Base-by-base conservation (phyloP, 37 sponge, comb jelly and placozoan genomes). In the Agelas oroides region DNA sequence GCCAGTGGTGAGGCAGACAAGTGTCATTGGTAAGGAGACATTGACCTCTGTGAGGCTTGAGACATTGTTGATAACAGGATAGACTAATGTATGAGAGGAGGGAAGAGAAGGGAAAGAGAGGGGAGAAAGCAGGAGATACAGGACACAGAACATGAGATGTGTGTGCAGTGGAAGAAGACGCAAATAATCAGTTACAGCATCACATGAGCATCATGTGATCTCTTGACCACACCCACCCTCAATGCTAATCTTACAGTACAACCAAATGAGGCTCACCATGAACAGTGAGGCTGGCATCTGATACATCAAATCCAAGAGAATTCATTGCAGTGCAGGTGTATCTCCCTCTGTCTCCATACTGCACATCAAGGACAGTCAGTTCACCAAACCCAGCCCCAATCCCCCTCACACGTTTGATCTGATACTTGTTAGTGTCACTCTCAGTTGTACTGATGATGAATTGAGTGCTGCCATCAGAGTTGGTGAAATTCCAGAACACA, bases 261-360 rank as follows among this genome's bases (percentile, higher is more conserved):
- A 46, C 46, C 8, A 8, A 46, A 46, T 3, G 46, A 46, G 46
- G 8, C 93, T 71, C 31, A 92, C 93, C 93, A 35, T 92, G 93
- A 21, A 92, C 93, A 46, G 86, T 73, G 27, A 92, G 81, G 55
- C 64, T 76, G 21, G 86, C 89, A 34, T 23, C 30, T 1, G 77
- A 69, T 2, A 65, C 33, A 3, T 53, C 71, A 46, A 3, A 40
- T 16, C 77, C 86, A 76, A 84, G 14, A 8, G 16, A 38, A 58
- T 92, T 92, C 21, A 19, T 28, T 18, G 84, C 81, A 18, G 40
- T 67, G 72, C 93, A 92, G 21, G 31, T 76, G 75, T 92, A 92
- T 21, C 21, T 58, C 52, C 93, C 93, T 40, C 93, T 65, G 59
- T 92, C 89, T 25, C 59, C 66, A 81, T 75, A 92, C 35, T 41